A percentile compares a stretch with the other conserved stretches of the same genome.
These are phyloP conservation scores for Rostratula benghalensis DNA, from an alignment of 2,113 vertebrate genomes.

Conservation along the genomic window DNA sequence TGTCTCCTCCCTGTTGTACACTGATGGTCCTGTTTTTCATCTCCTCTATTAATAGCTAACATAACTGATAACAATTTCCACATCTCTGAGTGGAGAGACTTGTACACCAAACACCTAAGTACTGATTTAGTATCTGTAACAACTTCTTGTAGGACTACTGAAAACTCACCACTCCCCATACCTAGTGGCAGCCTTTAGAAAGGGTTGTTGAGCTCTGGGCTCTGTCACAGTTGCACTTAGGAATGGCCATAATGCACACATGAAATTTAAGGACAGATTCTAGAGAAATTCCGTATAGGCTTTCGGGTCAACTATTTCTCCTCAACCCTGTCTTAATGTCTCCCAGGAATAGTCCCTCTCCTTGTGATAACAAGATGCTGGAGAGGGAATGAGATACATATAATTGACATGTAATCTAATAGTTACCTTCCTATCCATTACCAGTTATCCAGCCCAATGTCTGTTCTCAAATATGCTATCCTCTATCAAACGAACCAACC, in stretches of 20 bases:
- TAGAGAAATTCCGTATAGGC: background rate
- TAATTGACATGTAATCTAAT: too few species aligned
- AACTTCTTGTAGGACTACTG: background rate
- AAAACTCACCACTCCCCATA: too few species aligned
- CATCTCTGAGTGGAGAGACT: background rate
- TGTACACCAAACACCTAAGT: background rate
- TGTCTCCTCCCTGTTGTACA: background rate
- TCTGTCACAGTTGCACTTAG: background rate
- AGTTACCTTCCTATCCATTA: too few species aligned
- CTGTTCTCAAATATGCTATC: too few species aligned
- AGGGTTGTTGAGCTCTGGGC: background rate
- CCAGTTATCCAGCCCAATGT: too few species aligned
- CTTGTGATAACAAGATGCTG: background rate
- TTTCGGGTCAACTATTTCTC: background rate
- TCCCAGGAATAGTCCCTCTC: background rate
- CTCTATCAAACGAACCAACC: too few species aligned
- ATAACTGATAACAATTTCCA: background rate
- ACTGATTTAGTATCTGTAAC: background rate
- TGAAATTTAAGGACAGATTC: background rate
- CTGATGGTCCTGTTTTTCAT: background rate
- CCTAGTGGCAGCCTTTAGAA: background rate
- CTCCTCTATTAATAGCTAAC: background rate
- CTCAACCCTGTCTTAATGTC: background rate
- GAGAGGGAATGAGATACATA: background rate
- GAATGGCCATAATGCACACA: background rate